Conservation (phyloP, 2,113 vertebrate species). For the Cephalopholis sonnerati region DNA sequence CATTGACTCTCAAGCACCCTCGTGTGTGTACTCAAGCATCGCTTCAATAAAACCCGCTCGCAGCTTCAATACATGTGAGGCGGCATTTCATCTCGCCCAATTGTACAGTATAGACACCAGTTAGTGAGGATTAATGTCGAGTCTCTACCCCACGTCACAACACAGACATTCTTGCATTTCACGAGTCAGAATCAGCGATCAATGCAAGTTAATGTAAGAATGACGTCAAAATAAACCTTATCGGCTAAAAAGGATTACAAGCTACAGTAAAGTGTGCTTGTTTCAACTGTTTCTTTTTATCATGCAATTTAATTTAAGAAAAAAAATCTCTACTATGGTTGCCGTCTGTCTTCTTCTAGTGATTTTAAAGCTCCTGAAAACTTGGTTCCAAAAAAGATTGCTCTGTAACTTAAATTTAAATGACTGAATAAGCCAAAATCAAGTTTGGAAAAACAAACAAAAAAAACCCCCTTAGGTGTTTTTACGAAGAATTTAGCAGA, state of each 20-base stretch:
- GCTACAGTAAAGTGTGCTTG: neutral
- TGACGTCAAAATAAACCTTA: conserved; percentile 22
- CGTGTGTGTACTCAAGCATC: conserved; percentile 14
- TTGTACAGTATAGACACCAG: neutral
- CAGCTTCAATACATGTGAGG: neutral
- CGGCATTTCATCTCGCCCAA: conserved; percentile 3
- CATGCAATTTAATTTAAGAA: conserved; percentile 1
- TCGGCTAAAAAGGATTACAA: neutral
- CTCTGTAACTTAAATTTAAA: neutral
- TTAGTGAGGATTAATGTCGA: neutral
- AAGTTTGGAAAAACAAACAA: neutral
- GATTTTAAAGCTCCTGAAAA: conserved; percentile 28
- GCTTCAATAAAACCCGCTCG: neutral
- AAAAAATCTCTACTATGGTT: neutral
- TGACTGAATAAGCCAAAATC: neutral
- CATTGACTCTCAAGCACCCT: conserved; percentile 20
- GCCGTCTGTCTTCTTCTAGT: neutral
- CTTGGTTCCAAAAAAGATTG: neutral
- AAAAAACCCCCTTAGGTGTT: neutral
- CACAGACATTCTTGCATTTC: conserved; percentile 31
- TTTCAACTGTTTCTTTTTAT: neutral
- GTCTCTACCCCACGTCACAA: conserved; percentile 14
- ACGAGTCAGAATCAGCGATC: conserved; percentile 10
- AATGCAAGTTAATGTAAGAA: conserved; percentile 22
- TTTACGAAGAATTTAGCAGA: neutral